Base-by-base conservation (phyloP, 2,113 vertebrate species). In the Microcebus tavaratra region DNA sequence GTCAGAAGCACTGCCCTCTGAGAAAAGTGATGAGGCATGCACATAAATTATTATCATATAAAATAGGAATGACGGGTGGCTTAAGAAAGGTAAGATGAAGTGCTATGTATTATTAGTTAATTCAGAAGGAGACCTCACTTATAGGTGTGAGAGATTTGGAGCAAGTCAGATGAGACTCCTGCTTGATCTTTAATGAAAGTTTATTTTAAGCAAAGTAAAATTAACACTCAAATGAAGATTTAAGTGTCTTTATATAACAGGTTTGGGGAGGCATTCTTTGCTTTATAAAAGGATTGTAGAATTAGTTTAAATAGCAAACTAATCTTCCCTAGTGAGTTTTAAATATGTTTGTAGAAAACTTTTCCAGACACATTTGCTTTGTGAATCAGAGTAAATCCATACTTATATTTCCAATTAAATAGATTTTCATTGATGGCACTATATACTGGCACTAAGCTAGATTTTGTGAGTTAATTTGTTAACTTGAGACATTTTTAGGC, bases 131-230 rank as follows among this genome's bases (percentile, higher is more conserved):
- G 53, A 85, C 36, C 18, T 90, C 42, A 39, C 45, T 50, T 96
- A 42, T 27, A 81, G 57, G 63, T 73, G 55, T 79, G 39, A 82
- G 59, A 78, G n/a, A 36, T 36, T 88, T 21, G 20, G 39, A 68
- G 34, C 57, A 88, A 76, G 25, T 91, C 63, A 89, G 63, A 61
- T 68, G 42, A 86, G 72, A 80, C 27, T 95, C 55, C 75, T 83
- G 59, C 59, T 93, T 94, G 34, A 81, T 88, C 42, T 91, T 91
- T 63, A 63, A 87, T 81, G 83, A 29, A 29, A 70, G 3, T 91
- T 73, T 72, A 93, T 81, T 93, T 93, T 79, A 50, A 96, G 48
- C 73, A 78, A 88, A 88, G 59, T 78, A 70, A 94, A 93, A 61
- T 81, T 68, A 76, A 83, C n/a, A 88, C 79, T 94, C 78, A 94